Evolutionary conservation across 2,888 invertebrate species (phyloP).

Genomic region (Iselma pallidipennis): DNA sequence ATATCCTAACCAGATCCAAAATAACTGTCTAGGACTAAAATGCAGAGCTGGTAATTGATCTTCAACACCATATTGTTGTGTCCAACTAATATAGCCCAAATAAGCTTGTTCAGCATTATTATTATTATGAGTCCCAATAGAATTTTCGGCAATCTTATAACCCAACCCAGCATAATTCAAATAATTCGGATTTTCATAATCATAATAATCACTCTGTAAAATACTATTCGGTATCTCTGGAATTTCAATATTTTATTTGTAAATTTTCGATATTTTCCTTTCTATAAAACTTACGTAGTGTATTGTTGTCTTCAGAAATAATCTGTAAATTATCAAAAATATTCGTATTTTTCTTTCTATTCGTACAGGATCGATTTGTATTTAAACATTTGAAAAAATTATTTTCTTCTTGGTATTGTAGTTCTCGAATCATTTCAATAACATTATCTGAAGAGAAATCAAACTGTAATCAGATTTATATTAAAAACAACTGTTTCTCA

Average conservation of each 20-base stretch:
- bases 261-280: no score
- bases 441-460: slow-evolving; percentile 31
- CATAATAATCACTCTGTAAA: slow-evolving; percentile 38
- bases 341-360: not conserved
- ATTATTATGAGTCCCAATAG: slow-evolving; percentile 92
- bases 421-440: slow-evolving; percentile 32
- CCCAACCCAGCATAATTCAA: slow-evolving; percentile 47
- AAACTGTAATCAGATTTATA: slow-evolving; percentile 22
- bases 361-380: not conserved
- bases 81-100: slow-evolving; percentile 76
- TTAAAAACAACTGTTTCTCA: not conserved
- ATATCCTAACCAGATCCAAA: slow-evolving; percentile 52
- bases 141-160: slow-evolving; percentile 48
- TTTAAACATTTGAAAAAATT: slow-evolving; percentile 26
- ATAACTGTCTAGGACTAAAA: slow-evolving; percentile 64
- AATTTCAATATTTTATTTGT: no score
- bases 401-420: slow-evolving; percentile 22
- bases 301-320: slow-evolving; percentile 11
- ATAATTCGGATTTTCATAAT: slow-evolving; percentile 39
- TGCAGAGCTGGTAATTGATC: slow-evolving; percentile 70
- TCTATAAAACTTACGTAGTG: slow-evolving; percentile 10
- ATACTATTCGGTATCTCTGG: slow-evolving; percentile 41
- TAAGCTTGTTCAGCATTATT: slow-evolving; percentile 91
- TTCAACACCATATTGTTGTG: slow-evolving; percentile 66
- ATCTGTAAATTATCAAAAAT: not conserved